phyloP scores from a whole-genome alignment of 2,888 invertebrate genomes.

The Morpho deidamia region DNA sequence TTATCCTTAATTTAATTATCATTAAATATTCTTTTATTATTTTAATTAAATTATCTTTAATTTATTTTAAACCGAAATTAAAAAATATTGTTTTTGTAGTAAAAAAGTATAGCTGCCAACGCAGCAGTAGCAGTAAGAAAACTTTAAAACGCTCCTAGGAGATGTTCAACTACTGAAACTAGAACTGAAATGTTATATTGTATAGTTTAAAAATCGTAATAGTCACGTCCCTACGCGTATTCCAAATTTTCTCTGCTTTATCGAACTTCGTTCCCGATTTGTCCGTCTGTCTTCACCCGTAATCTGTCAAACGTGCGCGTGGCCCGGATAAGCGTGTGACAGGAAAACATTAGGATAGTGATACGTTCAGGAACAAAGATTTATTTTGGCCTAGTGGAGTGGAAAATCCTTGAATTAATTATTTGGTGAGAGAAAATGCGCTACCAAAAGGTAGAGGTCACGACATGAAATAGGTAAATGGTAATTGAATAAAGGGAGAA shows the following conservation, averaged over 20 bases:
- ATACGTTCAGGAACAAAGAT: constrained; percentile 16
- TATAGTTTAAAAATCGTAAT: constrained; percentile 16
- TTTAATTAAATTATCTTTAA: no score
- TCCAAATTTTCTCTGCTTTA: constrained; percentile 44
- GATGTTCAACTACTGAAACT: no score
- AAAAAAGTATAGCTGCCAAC: no score
- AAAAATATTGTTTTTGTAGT: no score
- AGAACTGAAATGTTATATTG: constrained; percentile 33
- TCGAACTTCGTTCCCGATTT: constrained; percentile 44
- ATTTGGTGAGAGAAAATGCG: constrained; percentile 11
- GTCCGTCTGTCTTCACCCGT: constrained; percentile 30
- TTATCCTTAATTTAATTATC: no score
- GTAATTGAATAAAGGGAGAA: constrained; percentile 13
- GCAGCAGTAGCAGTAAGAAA: no score
- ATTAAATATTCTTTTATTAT: no score
- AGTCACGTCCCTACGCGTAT: constrained; percentile 37
- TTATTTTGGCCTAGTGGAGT: constrained; percentile 11
- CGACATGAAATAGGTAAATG: constrained; percentile 2
- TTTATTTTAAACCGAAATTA: no score
- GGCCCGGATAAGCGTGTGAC: constrained; percentile 26
- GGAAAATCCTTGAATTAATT: constrained; percentile 23
- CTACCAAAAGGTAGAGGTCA: neutral
- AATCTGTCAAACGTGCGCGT: constrained; percentile 29
- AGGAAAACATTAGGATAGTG: constrained; percentile 19
- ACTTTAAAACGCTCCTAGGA: no score